Evolutionary conservation across 2,888 invertebrate genomes (phyloP).

Genomic region (Tupiocoris notatus): DNA sequence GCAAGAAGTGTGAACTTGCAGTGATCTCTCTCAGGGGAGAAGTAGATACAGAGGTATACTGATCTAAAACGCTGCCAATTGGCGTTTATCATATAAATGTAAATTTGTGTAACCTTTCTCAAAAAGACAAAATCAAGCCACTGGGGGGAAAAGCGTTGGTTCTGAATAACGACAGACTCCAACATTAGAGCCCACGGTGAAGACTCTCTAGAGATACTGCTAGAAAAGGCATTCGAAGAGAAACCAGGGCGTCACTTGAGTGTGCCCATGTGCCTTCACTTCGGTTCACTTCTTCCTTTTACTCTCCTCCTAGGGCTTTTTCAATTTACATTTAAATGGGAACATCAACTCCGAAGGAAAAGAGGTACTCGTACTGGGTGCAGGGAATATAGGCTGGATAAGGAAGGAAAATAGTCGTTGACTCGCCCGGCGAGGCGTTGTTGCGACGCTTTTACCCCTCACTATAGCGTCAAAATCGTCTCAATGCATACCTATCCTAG

Average conservation of each 20-base stretch:
- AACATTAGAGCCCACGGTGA: neutral
- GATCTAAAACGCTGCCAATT: neutral
- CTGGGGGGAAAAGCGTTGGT: neutral
- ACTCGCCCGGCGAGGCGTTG: neutral
- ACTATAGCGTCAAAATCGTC: neutral
- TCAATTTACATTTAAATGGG: constrained; percentile 41
- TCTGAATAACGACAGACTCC: neutral
- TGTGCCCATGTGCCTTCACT: constrained; percentile 23
- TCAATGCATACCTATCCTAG: neutral
- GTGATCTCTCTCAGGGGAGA: too few relatives aligned
- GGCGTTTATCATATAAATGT: neutral
- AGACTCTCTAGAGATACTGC: neutral
- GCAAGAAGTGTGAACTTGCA: too few relatives aligned
- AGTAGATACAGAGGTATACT: too few relatives aligned
- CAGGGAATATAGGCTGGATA: neutral
- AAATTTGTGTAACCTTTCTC: neutral
- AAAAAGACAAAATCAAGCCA: neutral
- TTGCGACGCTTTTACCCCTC: neutral
- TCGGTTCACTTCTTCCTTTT: neutral
- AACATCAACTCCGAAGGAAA: constrained; percentile 25
- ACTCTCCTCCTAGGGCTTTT: constrained; percentile 12
- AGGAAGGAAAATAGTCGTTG: neutral
- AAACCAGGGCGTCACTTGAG: constrained; percentile 1
- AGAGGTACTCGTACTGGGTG: neutral
- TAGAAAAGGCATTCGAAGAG: neutral